Evolutionary conservation across 2,888 invertebrate genomes (phyloP).

Genomic region (Euzophera pinguis): DNA sequence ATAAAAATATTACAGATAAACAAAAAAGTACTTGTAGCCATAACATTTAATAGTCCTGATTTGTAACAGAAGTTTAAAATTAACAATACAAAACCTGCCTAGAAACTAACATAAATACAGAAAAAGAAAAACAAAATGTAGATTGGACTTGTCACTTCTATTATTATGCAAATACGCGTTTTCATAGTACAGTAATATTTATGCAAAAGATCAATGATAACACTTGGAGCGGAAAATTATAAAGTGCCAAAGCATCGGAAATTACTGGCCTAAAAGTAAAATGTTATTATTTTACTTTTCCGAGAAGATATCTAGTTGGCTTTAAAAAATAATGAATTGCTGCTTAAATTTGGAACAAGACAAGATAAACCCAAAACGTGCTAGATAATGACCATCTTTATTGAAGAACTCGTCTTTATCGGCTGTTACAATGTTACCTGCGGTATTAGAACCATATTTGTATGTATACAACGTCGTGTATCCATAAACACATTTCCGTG

Average conservation of each 20-base stretch:
- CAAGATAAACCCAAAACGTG: slow-evolving; percentile 12
- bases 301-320: not conserved
- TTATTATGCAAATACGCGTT: slow-evolving; percentile 1
- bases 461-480: slow-evolving; percentile 12
- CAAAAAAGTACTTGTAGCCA: too few relatives aligned
- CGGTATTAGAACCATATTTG: slow-evolving; percentile 20
- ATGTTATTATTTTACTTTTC: not conserved
- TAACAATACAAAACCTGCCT: not conserved
- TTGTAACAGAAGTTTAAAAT: not conserved
- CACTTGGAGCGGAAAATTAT: not conserved
- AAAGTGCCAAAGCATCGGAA: not conserved
- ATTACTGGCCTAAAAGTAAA: not conserved
- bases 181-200: not conserved
- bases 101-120: not conserved
- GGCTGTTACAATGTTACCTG: slow-evolving; percentile 12
- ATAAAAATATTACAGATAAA: too few relatives aligned
- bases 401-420: slow-evolving; percentile 18
- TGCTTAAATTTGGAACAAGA: slow-evolving; percentile 8
- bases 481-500: slow-evolving; percentile 22
- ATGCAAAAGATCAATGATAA: slow-evolving; percentile 5
- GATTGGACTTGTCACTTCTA: slow-evolving; percentile 2
- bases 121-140: not conserved
- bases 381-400: slow-evolving; percentile 16
- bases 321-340: slow-evolving; percentile 3
- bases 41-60: too few relatives aligned